Base-by-base conservation (phyloP, 2,888 invertebrate genomes). In the Andrena bucephala region DNA sequence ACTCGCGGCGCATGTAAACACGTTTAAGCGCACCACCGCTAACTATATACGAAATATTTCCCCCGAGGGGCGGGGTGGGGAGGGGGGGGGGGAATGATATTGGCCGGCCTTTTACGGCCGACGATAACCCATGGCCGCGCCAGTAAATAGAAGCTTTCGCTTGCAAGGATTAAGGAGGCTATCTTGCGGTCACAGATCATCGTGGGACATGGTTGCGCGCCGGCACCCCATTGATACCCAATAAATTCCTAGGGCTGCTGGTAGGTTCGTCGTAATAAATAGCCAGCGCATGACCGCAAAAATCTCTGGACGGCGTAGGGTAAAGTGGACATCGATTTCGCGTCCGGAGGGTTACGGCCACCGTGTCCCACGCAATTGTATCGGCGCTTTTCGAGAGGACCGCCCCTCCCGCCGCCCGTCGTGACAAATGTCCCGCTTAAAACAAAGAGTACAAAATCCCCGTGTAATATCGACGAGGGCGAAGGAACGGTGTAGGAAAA, bases 371-470 rank as follows among this genome's bases (percentile, higher is more conserved):
- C 65, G 69, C 76, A 50, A 76, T 76, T 50, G 72, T 76, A 62
- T 72, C 76, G 66, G 10, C 29, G 57, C 33, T 48, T 31, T 5
- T n/a, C 31, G 62, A 57, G 48, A 48, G 36, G 20, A 33, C 16
- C 31, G 27, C n/a, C 16, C 10, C 20, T 29, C 24, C 33, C 27
- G 27, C 16, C 42, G 42, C 42, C 24, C 24, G 8, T 4, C 36
- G 52, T 86, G 80, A 87, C 77, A 76, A 82, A 84, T 86, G 71
- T 71, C 57, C 59, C 76, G 63, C 63, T 75, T 72, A 67, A 62
- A 67, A 77, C 70, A 57, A 75, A 52, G 50, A 70, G 60, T 16
- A 68, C 70, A 74, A 81, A 86, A 84, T 85, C 75, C 75, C 27
- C 63, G 66, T 76, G 70, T 80, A 69, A 75, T 78, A 82, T 83